Evolutionary conservation across 2,113 vertebrate genomes (phyloP).

Genomic region (Anoplopoma fimbria): DNA sequence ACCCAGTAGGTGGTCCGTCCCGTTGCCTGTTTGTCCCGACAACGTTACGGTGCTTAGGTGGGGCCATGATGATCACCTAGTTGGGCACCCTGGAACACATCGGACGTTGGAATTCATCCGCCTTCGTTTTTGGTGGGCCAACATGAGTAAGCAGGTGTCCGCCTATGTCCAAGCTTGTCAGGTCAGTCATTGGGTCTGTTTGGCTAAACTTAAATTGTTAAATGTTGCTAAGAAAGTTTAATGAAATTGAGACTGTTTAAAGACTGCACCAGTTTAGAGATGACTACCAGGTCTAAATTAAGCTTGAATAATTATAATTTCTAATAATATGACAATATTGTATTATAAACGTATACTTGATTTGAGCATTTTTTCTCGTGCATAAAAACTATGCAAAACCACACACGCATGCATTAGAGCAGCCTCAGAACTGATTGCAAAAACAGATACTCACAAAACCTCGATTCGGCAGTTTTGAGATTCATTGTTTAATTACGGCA

Average conservation of each 20-base stretch:
- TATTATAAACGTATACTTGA: neutral
- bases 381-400: neutral
- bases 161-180: too few species aligned
- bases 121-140: too few species aligned
- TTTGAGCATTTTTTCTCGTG: neutral
- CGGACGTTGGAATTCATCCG: too few species aligned
- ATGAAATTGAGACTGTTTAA: neutral
- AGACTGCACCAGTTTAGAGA: neutral
- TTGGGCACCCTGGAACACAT: too few species aligned
- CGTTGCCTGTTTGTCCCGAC: too few species aligned
- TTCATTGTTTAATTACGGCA: constrained; percentile 57
- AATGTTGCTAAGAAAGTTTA: neutral
- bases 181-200: neutral
- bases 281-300: neutral
- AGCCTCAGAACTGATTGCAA: constrained; percentile 6
- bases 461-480: constrained; percentile 62
- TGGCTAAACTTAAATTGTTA: neutral
- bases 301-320: neutral
- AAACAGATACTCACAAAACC: constrained; percentile 24
- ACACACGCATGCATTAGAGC: neutral
- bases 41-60: too few species aligned
- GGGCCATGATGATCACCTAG: too few species aligned
- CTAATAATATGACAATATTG: neutral
- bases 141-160: too few species aligned
- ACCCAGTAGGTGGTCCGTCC: too few species aligned